A percentile compares a stretch with the other conserved stretches of the same genome.
Evolutionary conservation across 2,888 invertebrate species (phyloP).

Genomic region (Mesorhabditis sp.): DNA sequence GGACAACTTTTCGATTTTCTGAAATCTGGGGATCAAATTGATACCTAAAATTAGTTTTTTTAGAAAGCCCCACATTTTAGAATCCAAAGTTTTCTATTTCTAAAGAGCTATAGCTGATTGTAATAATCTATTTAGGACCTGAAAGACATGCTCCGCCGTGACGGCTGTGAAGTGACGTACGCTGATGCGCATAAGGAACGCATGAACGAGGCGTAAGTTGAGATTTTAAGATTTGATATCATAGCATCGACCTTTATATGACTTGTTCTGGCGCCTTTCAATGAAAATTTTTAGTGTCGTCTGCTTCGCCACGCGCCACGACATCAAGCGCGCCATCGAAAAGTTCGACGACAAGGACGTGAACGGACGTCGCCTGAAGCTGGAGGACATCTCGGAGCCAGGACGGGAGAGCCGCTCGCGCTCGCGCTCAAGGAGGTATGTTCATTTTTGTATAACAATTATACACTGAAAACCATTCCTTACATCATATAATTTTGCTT

Average conservation of each 20-base stretch:
- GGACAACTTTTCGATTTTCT: no score
- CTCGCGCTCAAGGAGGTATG: conserved; percentile 7
- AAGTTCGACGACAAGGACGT: conserved; percentile 93
- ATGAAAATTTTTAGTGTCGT: conserved; percentile 73
- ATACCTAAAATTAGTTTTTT: no score
- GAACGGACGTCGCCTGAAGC: conserved; percentile 84
- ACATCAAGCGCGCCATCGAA: conserved; percentile 92
- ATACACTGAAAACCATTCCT: background rate
- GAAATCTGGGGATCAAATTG: no score
- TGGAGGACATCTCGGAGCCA: conserved; percentile 75
- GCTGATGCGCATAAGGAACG: conserved; percentile 95
- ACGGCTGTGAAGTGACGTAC: conserved; percentile 91
- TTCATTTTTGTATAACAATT: conserved; percentile 8
- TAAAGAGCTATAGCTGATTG: background rate
- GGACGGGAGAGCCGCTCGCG: background rate
- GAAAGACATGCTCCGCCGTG: conserved; percentile 98
- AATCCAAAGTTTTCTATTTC: background rate
- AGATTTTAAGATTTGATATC: no score
- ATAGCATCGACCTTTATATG: background rate
- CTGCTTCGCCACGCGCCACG: conserved; percentile 88
- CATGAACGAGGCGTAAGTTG: conserved; percentile 69
- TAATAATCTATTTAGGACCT: conserved; percentile 70
- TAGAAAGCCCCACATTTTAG: no score
- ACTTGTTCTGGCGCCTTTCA: no score
- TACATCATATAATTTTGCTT: background rate